phyloP scores from a whole-genome alignment of 2,888 invertebrate genomes.

The Gnatocerus cornutus region DNA sequence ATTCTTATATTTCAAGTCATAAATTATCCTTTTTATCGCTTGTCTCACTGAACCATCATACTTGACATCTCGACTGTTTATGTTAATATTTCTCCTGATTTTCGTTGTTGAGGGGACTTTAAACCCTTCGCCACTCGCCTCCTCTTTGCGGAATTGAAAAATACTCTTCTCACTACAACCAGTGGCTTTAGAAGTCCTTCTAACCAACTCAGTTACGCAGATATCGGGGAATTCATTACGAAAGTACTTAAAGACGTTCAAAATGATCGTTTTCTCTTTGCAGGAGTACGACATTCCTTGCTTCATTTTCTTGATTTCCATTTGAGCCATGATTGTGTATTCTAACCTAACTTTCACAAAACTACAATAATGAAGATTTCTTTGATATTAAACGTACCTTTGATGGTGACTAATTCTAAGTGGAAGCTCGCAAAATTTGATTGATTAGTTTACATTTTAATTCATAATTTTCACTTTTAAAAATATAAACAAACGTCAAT shows the following conservation, averaged over 20 bases:
- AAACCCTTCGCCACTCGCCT: slow-evolving; percentile 67
- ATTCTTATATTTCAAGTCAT: slow-evolving; percentile 66
- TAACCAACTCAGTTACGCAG: slow-evolving; percentile 67
- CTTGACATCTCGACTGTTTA: slow-evolving; percentile 68
- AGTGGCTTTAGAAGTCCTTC: slow-evolving; percentile 68
- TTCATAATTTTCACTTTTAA: too few relatives aligned
- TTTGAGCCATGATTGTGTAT: slow-evolving; percentile 36
- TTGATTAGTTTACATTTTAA: too few relatives aligned
- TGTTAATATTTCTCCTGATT: slow-evolving; percentile 67
- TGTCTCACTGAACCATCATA: slow-evolving; percentile 67
- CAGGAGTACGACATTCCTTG: slow-evolving; percentile 70
- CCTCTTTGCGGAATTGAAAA: slow-evolving; percentile 69
- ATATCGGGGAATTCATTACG: slow-evolving; percentile 64
- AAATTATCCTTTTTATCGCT: slow-evolving; percentile 66
- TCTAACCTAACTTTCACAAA: neutral
- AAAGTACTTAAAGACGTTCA: slow-evolving; percentile 70
- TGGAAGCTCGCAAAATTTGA: too few relatives aligned
- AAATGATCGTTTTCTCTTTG: slow-evolving; percentile 69
- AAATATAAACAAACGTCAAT: too few relatives aligned
- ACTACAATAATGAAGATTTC: neutral
- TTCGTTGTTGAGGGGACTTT: slow-evolving; percentile 68
- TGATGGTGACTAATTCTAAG: too few relatives aligned
- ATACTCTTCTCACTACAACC: slow-evolving; percentile 70
- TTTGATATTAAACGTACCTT: neutral
- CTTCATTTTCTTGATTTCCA: slow-evolving; percentile 69